These are phyloP conservation scores for Petrolisthes manimaculis DNA, from an alignment of 2,888 invertebrate species.

Conservation along the genomic window DNA sequence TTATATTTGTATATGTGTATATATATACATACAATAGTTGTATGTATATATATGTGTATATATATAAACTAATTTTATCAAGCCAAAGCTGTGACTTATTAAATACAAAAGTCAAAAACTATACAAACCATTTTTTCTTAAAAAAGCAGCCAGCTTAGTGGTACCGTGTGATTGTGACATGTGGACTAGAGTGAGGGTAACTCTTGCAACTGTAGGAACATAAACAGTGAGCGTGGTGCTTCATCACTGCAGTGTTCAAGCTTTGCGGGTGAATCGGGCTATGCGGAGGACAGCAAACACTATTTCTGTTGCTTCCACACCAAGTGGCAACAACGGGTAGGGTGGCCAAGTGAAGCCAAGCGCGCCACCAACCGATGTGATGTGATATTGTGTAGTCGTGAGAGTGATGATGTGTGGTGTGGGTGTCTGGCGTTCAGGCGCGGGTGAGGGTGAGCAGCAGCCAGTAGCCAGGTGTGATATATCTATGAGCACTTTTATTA, in stretches of 20 bases:
- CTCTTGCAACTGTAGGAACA: conserved; percentile 33
- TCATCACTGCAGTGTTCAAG: conserved; percentile 35
- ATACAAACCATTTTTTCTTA: conserved; percentile 44
- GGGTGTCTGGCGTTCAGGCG: conserved; percentile 37
- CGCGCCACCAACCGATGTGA: conserved; percentile 53
- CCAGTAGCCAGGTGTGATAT: conserved; percentile 61
- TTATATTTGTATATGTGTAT: conserved; percentile 36
- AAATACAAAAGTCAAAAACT: conserved; percentile 41
- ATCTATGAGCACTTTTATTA: conserved; percentile 45
- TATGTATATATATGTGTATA: conserved; percentile 39
- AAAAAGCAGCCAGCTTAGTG: conserved; percentile 23
- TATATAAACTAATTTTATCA: conserved; percentile 44
- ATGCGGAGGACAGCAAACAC: conserved; percentile 34
- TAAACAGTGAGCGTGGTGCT: conserved; percentile 52
- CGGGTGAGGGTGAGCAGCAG: conserved; percentile 53
- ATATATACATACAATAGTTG: conserved; percentile 18
- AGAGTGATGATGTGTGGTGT: conserved; percentile 29
- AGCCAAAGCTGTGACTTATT: conserved; percentile 58
- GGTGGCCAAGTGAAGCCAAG: conserved; percentile 41
- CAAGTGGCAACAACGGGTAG: conserved; percentile 51
- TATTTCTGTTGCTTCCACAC: conserved; percentile 34
- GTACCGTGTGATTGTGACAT: conserved; percentile 39
- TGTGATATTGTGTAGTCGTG: conserved; percentile 59
- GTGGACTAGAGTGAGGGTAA: conserved; percentile 13
- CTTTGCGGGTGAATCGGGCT: conserved; percentile 38